Conservation (phyloP, 2,888 invertebrate species). For the Hermaeophaga mercurialis region DNA sequence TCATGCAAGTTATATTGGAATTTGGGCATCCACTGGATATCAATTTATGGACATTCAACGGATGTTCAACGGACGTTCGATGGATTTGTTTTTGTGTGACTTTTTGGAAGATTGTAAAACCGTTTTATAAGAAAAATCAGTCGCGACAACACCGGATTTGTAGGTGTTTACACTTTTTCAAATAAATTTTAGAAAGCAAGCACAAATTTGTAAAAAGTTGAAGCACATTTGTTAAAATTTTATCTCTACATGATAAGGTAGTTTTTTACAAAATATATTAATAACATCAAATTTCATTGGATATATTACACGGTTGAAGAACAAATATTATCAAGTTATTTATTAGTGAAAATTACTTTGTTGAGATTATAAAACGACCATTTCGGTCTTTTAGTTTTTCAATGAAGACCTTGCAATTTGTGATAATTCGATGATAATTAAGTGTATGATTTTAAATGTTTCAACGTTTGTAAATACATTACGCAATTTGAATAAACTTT, state of each 20-base stretch:
- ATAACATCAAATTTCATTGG: too few relatives aligned
- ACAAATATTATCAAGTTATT: not conserved
- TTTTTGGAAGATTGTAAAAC: too few relatives aligned
- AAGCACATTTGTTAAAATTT: constrained; percentile 12
- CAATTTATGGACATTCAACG: too few relatives aligned
- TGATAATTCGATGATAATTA: not conserved
- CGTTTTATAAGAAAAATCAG: constrained; percentile 1
- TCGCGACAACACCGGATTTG: not conserved
- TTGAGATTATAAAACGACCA: not conserved
- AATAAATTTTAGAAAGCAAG: constrained; percentile 8
- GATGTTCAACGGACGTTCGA: too few relatives aligned
- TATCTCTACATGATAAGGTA: constrained; percentile 7
- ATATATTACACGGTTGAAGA: not conserved
- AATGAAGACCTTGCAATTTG: not conserved
- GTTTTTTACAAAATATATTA: constrained; percentile 11
- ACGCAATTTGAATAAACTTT: not conserved
- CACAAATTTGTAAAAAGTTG: constrained; percentile 14
- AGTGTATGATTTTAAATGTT: not conserved
- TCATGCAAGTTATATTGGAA: too few relatives aligned
- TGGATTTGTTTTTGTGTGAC: too few relatives aligned
- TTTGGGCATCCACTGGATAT: too few relatives aligned
- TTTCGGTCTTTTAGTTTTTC: constrained; percentile 3
- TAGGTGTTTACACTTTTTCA: constrained; percentile 2
- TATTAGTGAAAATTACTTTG: not conserved
- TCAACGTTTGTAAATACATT: constrained; percentile 10